phyloP scores from a whole-genome alignment of 2,888 invertebrate genomes.

The Nudaria mundana region DNA sequence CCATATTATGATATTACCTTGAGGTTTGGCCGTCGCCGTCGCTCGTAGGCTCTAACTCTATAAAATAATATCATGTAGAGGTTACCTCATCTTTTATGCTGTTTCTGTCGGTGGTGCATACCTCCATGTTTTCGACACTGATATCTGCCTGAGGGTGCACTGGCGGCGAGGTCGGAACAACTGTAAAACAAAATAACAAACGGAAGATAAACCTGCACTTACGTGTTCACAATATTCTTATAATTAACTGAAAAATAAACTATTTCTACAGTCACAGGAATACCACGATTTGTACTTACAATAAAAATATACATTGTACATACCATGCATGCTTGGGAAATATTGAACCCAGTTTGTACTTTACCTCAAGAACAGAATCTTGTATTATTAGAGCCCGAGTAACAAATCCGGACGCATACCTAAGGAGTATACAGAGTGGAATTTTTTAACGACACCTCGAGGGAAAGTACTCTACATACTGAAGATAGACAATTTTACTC shows the following conservation, averaged over 20 bases:
- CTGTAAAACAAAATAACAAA: constrained; percentile 49
- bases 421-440: constrained; percentile 33
- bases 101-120: constrained; percentile 26
- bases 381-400: constrained; percentile 12
- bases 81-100: constrained; percentile 45
- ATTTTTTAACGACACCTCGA: not conserved
- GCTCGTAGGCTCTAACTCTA: too few relatives aligned
- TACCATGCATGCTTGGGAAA: constrained; percentile 35
- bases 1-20: too few relatives aligned
- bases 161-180: constrained; percentile 30
- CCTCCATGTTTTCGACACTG: constrained; percentile 41
- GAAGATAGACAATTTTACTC: too few relatives aligned
- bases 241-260: constrained; percentile 42
- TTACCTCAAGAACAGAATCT: constrained; percentile 32
- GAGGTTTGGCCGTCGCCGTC: too few relatives aligned
- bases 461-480: too few relatives aligned
- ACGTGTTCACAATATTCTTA: constrained; percentile 11
- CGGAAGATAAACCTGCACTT: constrained; percentile 46
- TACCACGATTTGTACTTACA: constrained; percentile 9
- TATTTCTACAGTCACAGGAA: constrained; percentile 14
- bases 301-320: constrained; percentile 30
- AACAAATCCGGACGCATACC: constrained; percentile 28
- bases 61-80: too few relatives aligned
- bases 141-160: constrained; percentile 28
- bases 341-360: constrained; percentile 25